Evolutionary conservation across 2,888 invertebrate genomes (phyloP), one percentile per base, ranked within the genome.

Genomic region (Trichogramma evanescens): DNA sequence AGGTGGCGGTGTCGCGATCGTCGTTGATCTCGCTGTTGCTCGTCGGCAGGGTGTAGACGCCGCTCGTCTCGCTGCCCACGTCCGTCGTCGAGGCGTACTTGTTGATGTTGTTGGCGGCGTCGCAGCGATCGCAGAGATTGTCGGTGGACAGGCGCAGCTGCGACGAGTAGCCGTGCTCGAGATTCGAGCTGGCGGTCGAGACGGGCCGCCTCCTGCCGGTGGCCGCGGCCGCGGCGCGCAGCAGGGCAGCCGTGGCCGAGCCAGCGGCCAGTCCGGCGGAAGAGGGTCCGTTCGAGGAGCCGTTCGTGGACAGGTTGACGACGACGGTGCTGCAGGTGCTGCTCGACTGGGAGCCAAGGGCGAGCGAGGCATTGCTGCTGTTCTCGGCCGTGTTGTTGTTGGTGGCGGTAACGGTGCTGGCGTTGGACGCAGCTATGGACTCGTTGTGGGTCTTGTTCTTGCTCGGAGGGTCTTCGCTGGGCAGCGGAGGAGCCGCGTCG

Each of bases 321-420:
- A 91, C 91, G n/a, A 91, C 90, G 44, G 92, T 92, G 72, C 91
- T 91, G 74, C 91, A 91, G 40, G 89, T 91, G 56, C 91, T 91
- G 59, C 91, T 91, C 76, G 92, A 91, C 74, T 91, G 91, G 40
- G 90, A 90, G 57, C 89, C 89, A 50, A 76, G 74, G 1, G 75
- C 69, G 3, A 26, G 26, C 26, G 26, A 26, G 26, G 72, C 69
- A 26, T 66, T 68, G 4, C 67, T 65, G 40, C 66, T 61, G 42
- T 62, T 8, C 9, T 46, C 46, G 6, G 67, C 50, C 67, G 64
- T 13, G 63, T 54, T 39, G 5, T 4, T 13, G 67, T 82, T 79
- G 6, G 82, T 83, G 68, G 91, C 91, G n/a, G 91, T 90, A 44
- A 92, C 92, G 72, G 91, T 91, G 74, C 91, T 91, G 40, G 89